Evolutionary conservation across 2,797 vertebrate genomes (phyloP).

Genomic region (Fistularia tabacaria): DNA sequence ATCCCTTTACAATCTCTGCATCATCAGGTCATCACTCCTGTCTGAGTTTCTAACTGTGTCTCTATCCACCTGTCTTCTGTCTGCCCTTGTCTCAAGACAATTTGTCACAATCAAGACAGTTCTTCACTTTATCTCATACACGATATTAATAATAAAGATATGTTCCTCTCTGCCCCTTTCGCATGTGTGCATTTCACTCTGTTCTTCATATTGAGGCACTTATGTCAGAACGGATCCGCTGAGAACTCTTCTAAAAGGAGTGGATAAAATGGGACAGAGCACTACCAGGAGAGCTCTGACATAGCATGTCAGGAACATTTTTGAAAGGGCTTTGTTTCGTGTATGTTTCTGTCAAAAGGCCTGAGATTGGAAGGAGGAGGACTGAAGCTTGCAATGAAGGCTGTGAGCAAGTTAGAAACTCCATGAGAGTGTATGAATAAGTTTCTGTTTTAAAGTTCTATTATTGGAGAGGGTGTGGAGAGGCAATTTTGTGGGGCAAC

Average conservation of each 20-base stretch:
- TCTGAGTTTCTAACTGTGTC: slow-evolving; percentile 38
- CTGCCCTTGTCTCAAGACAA: slow-evolving; percentile 18
- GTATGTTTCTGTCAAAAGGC: not conserved
- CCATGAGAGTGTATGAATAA: slow-evolving; percentile 14
- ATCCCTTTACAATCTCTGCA: slow-evolving; percentile 35
- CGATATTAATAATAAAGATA: slow-evolving; percentile 5
- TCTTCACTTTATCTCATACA: slow-evolving; percentile 1
- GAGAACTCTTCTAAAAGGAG: slow-evolving; percentile 22
- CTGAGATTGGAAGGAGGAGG: slow-evolving; percentile 8
- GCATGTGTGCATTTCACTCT: not conserved
- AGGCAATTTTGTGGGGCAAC: slow-evolving; percentile 27
- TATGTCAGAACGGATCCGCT: slow-evolving; percentile 11
- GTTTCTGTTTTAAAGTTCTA: slow-evolving; percentile 40
- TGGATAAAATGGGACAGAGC: slow-evolving; percentile 22
- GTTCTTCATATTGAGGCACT: slow-evolving; percentile 1
- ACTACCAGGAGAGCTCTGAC: slow-evolving; percentile 5
- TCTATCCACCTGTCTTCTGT: slow-evolving; percentile 15
- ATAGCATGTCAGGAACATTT: slow-evolving; percentile 13
- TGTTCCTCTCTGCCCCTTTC: not conserved
- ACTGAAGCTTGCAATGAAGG: slow-evolving; percentile 11
- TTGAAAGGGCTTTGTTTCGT: slow-evolving; percentile 16
- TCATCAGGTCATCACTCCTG: slow-evolving; percentile 30
- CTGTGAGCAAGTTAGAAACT: slow-evolving; percentile 16
- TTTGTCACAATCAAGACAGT: not conserved
- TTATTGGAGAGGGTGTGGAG: slow-evolving; percentile 39